Base-by-base conservation (phyloP, 1,140 invertebrate species). In the Archivesica marissinica region DNA sequence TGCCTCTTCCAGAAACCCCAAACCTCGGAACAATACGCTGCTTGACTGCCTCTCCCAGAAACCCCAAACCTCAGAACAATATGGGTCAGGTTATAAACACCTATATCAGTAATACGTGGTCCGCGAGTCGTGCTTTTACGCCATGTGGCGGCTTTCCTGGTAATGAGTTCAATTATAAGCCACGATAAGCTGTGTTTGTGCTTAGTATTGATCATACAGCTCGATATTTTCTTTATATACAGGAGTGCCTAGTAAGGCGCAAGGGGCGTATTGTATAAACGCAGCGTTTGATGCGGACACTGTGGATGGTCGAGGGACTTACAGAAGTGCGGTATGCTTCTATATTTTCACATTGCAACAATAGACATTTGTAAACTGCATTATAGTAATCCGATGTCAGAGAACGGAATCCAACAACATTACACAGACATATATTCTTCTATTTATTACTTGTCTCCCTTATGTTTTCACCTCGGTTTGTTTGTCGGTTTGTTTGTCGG, bases 321-420 rank as follows among this genome's bases (percentile, higher is more conserved):
- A 77, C 74, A 77, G 56, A 56, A 77, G 54, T 20, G 52, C 52
- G n/a, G 56, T 41, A 77, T 39, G 74, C 28, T 15, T 30, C 44
- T 23, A 17, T 35, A 15, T n/a, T n/a, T n/a, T n/a, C n/a, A n/a
- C n/a, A n/a, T n/a, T n/a, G n/a, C n/a, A n/a, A n/a, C n/a, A n/a
- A n/a, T n/a, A n/a, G n/a, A n/a, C n/a, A n/a, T n/a, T n/a, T n/a
- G n/a, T n/a, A n/a, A n/a, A n/a, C n/a, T n/a, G n/a, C n/a, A n/a
- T n/a, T n/a, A n/a, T n/a, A n/a, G n/a, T n/a, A n/a, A n/a, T n/a
- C n/a, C n/a, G n/a, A n/a, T n/a, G n/a, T n/a, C n/a, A n/a, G n/a
- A n/a, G n/a, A n/a, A n/a, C n/a, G n/a, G n/a, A n/a, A n/a, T n/a
- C n/a, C n/a, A n/a, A n/a, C n/a, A n/a, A n/a, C n/a, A n/a, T n/a